These are phyloP conservation scores for Alca torda DNA, from an alignment of 2,797 vertebrate genomes.

Conservation along the genomic window DNA sequence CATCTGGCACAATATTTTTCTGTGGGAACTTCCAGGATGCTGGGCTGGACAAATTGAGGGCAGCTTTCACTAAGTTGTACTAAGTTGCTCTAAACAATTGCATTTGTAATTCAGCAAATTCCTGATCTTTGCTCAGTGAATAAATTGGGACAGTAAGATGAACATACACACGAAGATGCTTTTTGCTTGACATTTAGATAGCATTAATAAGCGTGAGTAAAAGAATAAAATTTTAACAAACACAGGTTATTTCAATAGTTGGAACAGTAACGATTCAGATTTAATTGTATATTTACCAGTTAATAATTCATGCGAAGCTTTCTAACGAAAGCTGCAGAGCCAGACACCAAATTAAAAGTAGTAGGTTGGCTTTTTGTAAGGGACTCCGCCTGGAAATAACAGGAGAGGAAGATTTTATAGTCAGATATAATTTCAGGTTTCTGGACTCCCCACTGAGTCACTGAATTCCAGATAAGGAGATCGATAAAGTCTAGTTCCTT, in stretches of 20 bases:
- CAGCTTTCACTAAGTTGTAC: background rate
- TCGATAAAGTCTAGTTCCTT: conserved; percentile 22
- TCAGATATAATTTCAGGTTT: background rate
- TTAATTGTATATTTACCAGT: conserved; percentile 2
- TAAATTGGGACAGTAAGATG: conserved; percentile 23
- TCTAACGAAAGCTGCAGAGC: background rate
- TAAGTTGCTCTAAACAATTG: conserved; percentile 3
- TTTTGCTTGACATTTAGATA: conserved; percentile 49
- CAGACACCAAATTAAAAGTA: conserved; percentile 8
- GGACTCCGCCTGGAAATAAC: background rate
- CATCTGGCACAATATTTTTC: background rate
- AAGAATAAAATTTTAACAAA: background rate
- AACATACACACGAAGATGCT: background rate
- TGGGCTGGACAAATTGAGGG: conserved; percentile 17
- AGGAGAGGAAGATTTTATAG: background rate
- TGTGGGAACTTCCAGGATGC: background rate
- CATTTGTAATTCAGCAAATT: conserved; percentile 31
- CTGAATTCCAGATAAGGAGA: conserved; percentile 16
- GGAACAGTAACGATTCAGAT: background rate
- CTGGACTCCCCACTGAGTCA: background rate
- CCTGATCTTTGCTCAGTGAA: conserved; percentile 34
- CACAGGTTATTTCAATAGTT: background rate
- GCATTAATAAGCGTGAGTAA: background rate
- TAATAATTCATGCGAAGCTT: conserved; percentile 2
- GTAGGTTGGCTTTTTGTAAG: background rate